Percentiles rank a stretch among this genome's conserved stretches.
These are phyloP conservation scores for Ceraclea dissimilis DNA, from an alignment of 2,888 invertebrate genomes.

Conservation along the genomic window DNA sequence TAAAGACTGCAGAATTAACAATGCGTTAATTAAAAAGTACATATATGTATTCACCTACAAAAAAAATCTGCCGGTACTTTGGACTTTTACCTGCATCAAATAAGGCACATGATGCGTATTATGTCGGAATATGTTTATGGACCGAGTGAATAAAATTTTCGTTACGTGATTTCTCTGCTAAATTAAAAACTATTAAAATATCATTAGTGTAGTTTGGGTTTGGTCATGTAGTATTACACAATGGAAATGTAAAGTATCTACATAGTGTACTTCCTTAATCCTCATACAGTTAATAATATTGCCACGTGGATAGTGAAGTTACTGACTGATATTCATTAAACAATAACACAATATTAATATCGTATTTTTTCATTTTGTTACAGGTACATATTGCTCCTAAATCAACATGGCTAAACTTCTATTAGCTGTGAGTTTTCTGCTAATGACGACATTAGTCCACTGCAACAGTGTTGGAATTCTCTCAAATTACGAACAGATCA, in stretches of 20 bases:
- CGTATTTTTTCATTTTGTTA: conserved; percentile 6
- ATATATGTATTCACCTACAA: too few relatives aligned
- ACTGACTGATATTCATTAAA: too few relatives aligned
- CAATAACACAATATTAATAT: too few relatives aligned
- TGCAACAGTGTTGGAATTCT: conserved; percentile 39
- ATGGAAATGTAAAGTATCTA: background rate
- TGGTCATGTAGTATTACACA: background rate
- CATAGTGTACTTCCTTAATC: background rate
- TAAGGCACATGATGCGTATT: too few relatives aligned
- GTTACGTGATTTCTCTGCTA: background rate
- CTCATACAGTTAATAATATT: background rate
- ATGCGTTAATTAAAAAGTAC: too few relatives aligned
- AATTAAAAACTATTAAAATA: conserved; percentile 11
- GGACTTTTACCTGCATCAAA: too few relatives aligned
- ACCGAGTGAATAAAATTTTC: background rate
- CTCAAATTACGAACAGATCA: conserved; percentile 54
- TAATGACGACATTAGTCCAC: conserved; percentile 33
- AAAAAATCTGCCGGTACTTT: too few relatives aligned
- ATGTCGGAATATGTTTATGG: too few relatives aligned
- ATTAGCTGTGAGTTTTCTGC: conserved; percentile 5
- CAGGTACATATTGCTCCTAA: conserved; percentile 9
- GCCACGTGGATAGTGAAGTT: too few relatives aligned
- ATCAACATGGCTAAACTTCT: background rate
- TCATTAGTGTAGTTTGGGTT: conserved; percentile 11
- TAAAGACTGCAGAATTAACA: too few relatives aligned